Conservation (phyloP, 2,888 invertebrate species). For the Nephrotoma guestfalica region DNA sequence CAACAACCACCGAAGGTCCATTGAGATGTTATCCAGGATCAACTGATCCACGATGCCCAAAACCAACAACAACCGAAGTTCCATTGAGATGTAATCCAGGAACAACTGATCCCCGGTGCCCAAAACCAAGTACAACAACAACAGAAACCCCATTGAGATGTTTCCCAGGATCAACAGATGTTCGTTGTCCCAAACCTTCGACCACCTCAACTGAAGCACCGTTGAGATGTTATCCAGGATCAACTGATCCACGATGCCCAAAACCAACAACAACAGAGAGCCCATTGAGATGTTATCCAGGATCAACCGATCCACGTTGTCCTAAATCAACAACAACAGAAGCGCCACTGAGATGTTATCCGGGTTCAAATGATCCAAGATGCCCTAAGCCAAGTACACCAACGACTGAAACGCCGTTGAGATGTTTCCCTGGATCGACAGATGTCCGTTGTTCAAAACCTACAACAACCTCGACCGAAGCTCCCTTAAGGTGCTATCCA, state of each 20-base stretch:
- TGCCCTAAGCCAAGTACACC: slow-evolving; percentile 18
- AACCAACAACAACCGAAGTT: slow-evolving; percentile 21
- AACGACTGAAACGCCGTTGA: slow-evolving; percentile 8
- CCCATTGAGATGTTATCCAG: slow-evolving; percentile 16
- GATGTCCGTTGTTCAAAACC: slow-evolving; percentile 18
- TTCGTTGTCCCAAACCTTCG: slow-evolving; percentile 15
- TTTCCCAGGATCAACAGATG: slow-evolving; percentile 21
- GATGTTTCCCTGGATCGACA: background rate
- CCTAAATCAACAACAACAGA: slow-evolving; percentile 14
- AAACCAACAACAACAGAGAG: background rate
- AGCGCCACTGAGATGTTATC: slow-evolving; percentile 19
- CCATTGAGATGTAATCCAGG: slow-evolving; percentile 21
- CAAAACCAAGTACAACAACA: slow-evolving; percentile 18
- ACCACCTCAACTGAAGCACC: slow-evolving; percentile 5
- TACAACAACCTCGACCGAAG: slow-evolving; percentile 12
- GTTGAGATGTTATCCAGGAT: slow-evolving; percentile 18
- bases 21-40: slow-evolving; percentile 32
- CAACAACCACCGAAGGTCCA: slow-evolving; percentile 13
- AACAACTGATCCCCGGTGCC: slow-evolving; percentile 24
- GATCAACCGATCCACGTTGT: slow-evolving; percentile 23
- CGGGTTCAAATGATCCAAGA: slow-evolving; percentile 23
- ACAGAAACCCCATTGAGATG: slow-evolving; percentile 16
- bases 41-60: slow-evolving; percentile 22
- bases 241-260: slow-evolving; percentile 17
- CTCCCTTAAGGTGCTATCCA: slow-evolving; percentile 20